Percentiles rank a stretch among this genome's conserved stretches.
Evolutionary conservation across 2,113 vertebrate species (phyloP).

Genomic region (Ceyx margarethae): DNA sequence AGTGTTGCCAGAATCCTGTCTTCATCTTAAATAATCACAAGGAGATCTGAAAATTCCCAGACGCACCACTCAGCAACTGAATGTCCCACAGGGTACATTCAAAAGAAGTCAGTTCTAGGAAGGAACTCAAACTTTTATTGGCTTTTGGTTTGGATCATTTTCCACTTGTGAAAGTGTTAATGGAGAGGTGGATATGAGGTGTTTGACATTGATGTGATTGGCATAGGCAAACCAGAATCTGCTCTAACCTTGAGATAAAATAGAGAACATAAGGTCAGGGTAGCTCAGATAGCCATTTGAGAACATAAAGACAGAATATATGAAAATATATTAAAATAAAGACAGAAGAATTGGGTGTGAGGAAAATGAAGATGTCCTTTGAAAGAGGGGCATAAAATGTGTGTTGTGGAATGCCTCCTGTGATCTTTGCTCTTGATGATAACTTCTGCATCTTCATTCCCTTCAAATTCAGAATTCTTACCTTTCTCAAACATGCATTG

Average conservation of each 20-base stretch:
- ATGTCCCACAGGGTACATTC: background rate
- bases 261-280: background rate
- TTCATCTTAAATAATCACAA: conserved; percentile 14
- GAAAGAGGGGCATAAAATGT: background rate
- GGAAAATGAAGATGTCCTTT: background rate
- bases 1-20: background rate
- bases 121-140: background rate
- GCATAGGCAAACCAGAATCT: background rate
- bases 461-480: background rate
- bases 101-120: background rate
- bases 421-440: background rate
- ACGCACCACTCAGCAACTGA: background rate
- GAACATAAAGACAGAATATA: too few relatives aligned
- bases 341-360: background rate
- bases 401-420: background rate
- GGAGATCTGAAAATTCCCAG: background rate
- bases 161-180: background rate
- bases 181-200: background rate
- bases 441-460: background rate
- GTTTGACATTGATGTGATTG: background rate
- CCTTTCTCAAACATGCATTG: background rate
- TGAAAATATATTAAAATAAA: background rate
- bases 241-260: background rate
- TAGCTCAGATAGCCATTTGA: background rate
- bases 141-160: background rate